Percentiles rank a stretch among this genome's conserved stretches.
Conservation (phyloP, 2,888 invertebrate genomes). For the Dasysyrphus tricinctus region DNA sequence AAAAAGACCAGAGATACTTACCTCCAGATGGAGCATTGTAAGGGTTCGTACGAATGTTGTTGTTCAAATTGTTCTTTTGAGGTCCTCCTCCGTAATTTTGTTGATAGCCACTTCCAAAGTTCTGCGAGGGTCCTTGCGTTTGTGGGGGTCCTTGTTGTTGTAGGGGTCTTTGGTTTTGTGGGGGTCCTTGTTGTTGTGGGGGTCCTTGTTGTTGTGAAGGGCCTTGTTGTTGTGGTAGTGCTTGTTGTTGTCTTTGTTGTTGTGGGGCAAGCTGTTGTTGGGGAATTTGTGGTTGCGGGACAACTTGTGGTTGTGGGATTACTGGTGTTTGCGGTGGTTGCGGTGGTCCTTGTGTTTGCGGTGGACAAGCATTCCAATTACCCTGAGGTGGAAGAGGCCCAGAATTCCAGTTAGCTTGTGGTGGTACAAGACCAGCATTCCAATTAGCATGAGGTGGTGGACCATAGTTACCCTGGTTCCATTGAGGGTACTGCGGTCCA, state of each 20-base stretch:
- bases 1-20: conserved; percentile 30
- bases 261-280: not conserved
- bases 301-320: not conserved
- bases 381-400: conserved; percentile 49
- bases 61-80: conserved; percentile 87
- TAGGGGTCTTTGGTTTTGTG: not conserved
- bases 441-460: conserved; percentile 55
- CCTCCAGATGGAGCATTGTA: conserved; percentile 80
- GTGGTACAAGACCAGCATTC: conserved; percentile 80
- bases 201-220: not conserved
- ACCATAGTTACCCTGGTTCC: conserved; percentile 67
- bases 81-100: conserved; percentile 94
- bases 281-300: not conserved
- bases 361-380: conserved; percentile 36
- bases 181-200: not conserved
- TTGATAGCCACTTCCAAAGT: conserved; percentile 88
- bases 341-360: conserved; percentile 7
- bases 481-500: conserved; percentile 78
- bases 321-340: conserved; percentile 63
- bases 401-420: conserved; percentile 71
- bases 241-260: not conserved
- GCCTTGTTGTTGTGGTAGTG: not conserved
- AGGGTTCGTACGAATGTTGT: conserved; percentile 90
- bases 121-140: conserved; percentile 65
- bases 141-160: not conserved